Base-by-base conservation (phyloP, 2,888 invertebrate species). In the Pemphredon lugubris region DNA sequence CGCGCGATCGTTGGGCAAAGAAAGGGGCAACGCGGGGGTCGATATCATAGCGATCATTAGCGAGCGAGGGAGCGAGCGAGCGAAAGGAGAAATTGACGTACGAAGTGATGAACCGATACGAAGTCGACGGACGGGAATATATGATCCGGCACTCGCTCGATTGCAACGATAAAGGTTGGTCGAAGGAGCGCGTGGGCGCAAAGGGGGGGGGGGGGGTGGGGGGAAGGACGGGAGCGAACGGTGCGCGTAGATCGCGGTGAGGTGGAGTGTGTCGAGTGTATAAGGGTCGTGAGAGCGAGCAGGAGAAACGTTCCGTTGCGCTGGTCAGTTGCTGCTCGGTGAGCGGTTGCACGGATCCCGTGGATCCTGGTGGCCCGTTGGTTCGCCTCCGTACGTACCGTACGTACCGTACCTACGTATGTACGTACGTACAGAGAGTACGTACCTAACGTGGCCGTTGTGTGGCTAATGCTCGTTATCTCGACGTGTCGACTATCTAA, bases 401-500 rank as follows among this genome's bases (percentile, higher is more conserved):
- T n/a, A n/a, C n/a, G n/a, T n/a, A n/a, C n/a, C n/a, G n/a, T n/a
- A n/a, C n/a, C n/a, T n/a, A n/a, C n/a, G n/a, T n/a, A n/a, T n/a
- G n/a, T n/a, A n/a, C n/a, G n/a, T n/a, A n/a, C n/a, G n/a, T n/a
- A n/a, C n/a, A n/a, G n/a, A n/a, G 58, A 48, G 57, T 75, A 77
- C 64, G 64, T 73, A 81, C 79, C 83, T 84, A 84, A 82, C 83
- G 83, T 81, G 83, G 80, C 81, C 79, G 84, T 85, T 86, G 84
- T 79, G 84, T 76, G 87, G 86, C 87, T 89, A 89, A 89, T 89
- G 88, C 88, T 88, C 89, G 89, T 89, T 89, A 89, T 89, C 89
- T 86, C 87, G 85, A 87, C 86, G 87, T 86, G 87, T 88, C 87
- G 87, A 88, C 89, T 89, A 87, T 89, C 89, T 89, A 89, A 89